Percentiles rank a stretch among this genome's conserved stretches.
phyloP scores from a whole-genome alignment of 1,140 invertebrate species.

The Procambarus clarkii region DNA sequence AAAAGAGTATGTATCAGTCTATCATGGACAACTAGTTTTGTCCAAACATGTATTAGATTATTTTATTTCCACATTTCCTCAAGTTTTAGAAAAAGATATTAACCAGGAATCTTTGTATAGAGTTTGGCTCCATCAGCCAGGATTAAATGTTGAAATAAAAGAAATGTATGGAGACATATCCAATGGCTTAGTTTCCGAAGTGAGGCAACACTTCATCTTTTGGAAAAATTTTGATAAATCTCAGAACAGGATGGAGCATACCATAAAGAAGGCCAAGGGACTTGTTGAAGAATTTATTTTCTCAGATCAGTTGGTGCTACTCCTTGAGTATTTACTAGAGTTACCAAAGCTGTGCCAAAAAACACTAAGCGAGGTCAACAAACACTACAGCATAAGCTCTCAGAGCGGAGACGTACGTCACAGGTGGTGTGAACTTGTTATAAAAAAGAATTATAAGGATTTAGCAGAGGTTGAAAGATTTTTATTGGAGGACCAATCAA shows the following conservation, averaged over 20 bases:
- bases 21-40: constrained; percentile 74
- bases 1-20: constrained; percentile 73
- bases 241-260: constrained; percentile 15
- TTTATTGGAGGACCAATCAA: constrained; percentile 73
- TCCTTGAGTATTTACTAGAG: constrained; percentile 72
- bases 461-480: constrained; percentile 74
- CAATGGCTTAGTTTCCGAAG: constrained; percentile 39
- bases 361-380: constrained; percentile 54
- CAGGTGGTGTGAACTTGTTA: constrained; percentile 76
- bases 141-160: constrained; percentile 54
- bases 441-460: constrained; percentile 74
- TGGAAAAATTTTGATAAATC: constrained; percentile 50
- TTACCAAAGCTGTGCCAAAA: constrained; percentile 13
- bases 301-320: constrained; percentile 71
- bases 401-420: constrained; percentile 75
- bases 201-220: constrained; percentile 58
- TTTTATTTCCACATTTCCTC: constrained; percentile 70
- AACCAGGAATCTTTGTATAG: constrained; percentile 50
- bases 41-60: constrained; percentile 74
- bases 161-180: constrained; percentile 46
- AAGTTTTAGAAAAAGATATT: constrained; percentile 39
- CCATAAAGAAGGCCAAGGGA: constrained; percentile 50
- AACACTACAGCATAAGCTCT: constrained; percentile 61
- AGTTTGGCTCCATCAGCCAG: constrained; percentile 71
- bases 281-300: constrained; percentile 63